phyloP scores from a whole-genome alignment of 2,113 vertebrate species.

The Microtus ochrogaster region DNA sequence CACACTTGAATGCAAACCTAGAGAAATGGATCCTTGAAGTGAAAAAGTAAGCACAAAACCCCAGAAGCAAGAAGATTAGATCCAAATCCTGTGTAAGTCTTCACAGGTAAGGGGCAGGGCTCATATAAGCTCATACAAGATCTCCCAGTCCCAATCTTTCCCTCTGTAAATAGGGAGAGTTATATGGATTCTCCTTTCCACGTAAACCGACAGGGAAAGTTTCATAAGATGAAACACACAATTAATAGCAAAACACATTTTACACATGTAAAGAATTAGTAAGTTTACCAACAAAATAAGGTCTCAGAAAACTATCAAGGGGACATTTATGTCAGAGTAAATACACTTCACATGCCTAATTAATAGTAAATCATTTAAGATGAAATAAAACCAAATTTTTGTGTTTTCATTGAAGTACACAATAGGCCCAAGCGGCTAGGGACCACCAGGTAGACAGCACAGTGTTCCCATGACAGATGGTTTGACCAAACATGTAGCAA shows the following conservation, averaged over 20 bases:
- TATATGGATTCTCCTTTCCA: not conserved
- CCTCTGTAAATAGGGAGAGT: not conserved
- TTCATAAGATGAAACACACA: not conserved
- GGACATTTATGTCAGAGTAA: not conserved
- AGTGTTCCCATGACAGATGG: not conserved
- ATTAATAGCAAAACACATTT: not conserved
- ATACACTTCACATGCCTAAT: not conserved
- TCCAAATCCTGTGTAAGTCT: not conserved
- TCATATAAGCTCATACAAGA: not conserved
- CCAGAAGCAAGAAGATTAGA: not conserved
- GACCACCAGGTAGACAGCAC: not conserved
- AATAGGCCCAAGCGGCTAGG: not conserved
- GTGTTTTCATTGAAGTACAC: not conserved
- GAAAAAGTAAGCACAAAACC: not conserved
- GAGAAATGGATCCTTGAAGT: not conserved
- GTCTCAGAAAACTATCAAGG: not conserved
- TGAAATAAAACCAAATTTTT: not conserved
- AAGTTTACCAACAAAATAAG: not conserved
- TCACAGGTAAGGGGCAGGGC: not conserved
- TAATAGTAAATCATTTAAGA: constrained; percentile 48
- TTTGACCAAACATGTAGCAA: not conserved
- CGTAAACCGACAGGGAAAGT: not conserved
- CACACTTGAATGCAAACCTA: not conserved
- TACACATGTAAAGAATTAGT: not conserved
- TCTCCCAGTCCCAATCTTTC: not conserved